Evolutionary conservation across 2,888 invertebrate genomes (phyloP), one percentile per base, ranked within the genome.

Genomic region (Polydrusus pterygomalis): DNA sequence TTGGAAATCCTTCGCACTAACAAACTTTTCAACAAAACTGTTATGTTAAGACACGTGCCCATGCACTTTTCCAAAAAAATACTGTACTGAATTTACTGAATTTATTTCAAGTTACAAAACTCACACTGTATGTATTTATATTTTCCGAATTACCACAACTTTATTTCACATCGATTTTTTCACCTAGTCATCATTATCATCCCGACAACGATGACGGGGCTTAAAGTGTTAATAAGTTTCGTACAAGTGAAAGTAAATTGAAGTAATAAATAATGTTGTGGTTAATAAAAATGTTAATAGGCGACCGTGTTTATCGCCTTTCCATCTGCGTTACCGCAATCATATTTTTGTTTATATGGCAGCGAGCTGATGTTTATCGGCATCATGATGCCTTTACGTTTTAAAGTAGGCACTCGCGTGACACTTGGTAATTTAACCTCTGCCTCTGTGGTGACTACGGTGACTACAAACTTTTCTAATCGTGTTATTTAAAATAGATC

Each of bases 231-330:
- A 65, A 65, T 49, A 65, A 65, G 8, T 45, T 34, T 65, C 30
- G 47, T 65, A 18, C 25, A 45, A 65, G 25, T 47, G 45, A 65
- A 45, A 67, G 34, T 40, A 18, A 10, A 18, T 18, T 11, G 10
- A 47, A 38, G 15, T 2, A 25, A 51, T 68, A 68, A 68, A 68
- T 68, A 68, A 68, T 38, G 38, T 8, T 43, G 34, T 18, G 38
- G 38, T 51, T 68, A 68, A 68, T 68, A 68, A 68, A 68, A 68
- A 68, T 68, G 68, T 68, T 54, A 34, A 38, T 68, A 30, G 9
- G 17, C 54, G 38, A 17, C 15, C 11, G 56, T 15, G 34, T 68
- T 38, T 68, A 68, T 51, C 51, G 9, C 7, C 34, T 56, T 56
- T 56, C 54, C 54, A 68, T 68, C 68, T 40, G 40, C 20, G 20